Evolutionary conservation across 2,888 invertebrate species (phyloP), one percentile per base, ranked within the genome.

Genomic region (Pyrocoelia pectoralis): DNA sequence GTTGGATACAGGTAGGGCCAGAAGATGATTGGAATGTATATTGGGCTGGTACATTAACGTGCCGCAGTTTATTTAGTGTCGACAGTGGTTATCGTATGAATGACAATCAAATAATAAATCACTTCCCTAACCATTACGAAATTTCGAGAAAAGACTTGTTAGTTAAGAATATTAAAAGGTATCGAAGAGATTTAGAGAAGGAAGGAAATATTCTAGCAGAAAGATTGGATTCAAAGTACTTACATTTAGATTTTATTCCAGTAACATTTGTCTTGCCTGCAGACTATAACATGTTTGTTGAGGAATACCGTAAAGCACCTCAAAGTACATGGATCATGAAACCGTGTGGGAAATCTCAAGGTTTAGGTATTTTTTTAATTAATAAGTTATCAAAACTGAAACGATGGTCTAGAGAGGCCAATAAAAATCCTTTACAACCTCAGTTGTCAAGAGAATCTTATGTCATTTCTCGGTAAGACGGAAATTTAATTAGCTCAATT

Each of bases 241-340:
- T 93, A 51, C 88, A 94, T 78, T 84, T 95, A 77, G 97, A 97
- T 82, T 95, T 97, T 73, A 92, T 98, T 68, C 97, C 97, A 0
- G 88, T 94, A 14, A 97, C 97, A 0, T 98, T 94, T 79, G 93
- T 97, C 33, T 83, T 98, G 53, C 97, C 97, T 1, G 93, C 95
- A 76, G 97, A 98, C 82, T 98, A 98, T 80, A 97, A 97, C 79
- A 91, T 97, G 88, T 97, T 98, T 81, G 97, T 97, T 1, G 96
- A 97, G 78, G 97, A 97, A 78, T 98, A 97, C 79, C 86, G 96
- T 56, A 96, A 95, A 82, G 93, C 92, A 69, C 96, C 97, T 0
- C 93, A 93, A 77, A 94, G 94, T 72, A 97, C 97, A 0, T 98
- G 97, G 97, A 98, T 98, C 68, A 95, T 97, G 91, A 97, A 98